Conservation (phyloP, 2,113 vertebrate species). For the Macroglossus sobrinus region DNA sequence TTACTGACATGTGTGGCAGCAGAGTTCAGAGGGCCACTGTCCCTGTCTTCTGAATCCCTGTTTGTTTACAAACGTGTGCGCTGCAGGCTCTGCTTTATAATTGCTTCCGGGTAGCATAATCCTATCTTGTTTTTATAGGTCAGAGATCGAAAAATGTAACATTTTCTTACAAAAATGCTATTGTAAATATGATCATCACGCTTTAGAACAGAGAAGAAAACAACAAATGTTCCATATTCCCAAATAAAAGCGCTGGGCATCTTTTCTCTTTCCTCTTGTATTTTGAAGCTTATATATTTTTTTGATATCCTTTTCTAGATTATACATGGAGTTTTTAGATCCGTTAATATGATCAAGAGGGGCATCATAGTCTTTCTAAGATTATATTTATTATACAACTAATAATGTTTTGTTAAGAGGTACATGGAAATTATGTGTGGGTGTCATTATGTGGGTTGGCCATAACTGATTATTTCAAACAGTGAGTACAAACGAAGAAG, state of each 20-base stretch:
- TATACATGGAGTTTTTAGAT: neutral
- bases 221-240: neutral
- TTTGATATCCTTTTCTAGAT: neutral
- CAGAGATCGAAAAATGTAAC: neutral
- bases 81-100: neutral
- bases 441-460: neutral
- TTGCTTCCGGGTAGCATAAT: neutral
- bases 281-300: neutral
- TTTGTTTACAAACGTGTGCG: neutral
- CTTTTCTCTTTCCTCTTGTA: neutral
- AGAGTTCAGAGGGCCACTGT: neutral
- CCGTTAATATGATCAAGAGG: neutral
- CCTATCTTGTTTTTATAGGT: neutral
- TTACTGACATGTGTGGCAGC: neutral
- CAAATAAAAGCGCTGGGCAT: neutral
- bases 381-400: neutral
- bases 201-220: neutral
- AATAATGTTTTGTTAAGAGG: neutral
- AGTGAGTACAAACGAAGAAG: neutral
- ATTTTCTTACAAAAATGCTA: neutral
- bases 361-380: neutral
- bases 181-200: neutral
- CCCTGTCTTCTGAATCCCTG: neutral
- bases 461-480: neutral
- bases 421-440: neutral